Evolutionary conservation across 2,113 vertebrate species (phyloP).

Genomic region (Odocoileus virginianus): DNA sequence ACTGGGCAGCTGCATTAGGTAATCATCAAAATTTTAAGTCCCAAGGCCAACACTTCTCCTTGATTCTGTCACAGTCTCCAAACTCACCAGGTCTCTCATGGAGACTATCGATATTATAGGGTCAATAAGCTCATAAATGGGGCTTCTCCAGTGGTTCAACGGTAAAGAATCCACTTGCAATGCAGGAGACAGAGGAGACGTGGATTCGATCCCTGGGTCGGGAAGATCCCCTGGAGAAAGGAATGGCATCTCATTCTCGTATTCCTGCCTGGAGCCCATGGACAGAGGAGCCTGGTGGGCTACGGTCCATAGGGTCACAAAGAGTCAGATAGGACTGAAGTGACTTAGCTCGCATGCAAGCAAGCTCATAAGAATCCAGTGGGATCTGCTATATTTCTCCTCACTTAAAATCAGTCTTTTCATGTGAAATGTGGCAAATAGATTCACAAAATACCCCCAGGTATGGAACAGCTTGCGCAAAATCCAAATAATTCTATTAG

Average conservation of each 20-base stretch:
- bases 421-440: neutral
- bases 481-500: neutral
- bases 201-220: accelerated
- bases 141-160: neutral
- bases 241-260: neutral
- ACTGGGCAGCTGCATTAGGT: neutral
- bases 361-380: neutral
- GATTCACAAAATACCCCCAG: neutral
- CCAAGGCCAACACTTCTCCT: neutral
- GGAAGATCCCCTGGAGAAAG: neutral
- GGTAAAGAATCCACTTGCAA: neutral
- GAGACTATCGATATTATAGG: neutral
- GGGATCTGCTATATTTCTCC: neutral
- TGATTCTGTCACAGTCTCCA: neutral
- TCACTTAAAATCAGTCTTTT: neutral
- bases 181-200: accelerated
- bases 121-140: neutral
- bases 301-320: neutral
- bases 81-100: neutral
- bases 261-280: neutral
- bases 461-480: neutral
- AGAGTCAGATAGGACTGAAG: neutral
- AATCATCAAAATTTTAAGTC: neutral
- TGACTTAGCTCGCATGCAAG: neutral
- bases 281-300: neutral